Percentiles rank a stretch among this genome's conserved stretches.
These are phyloP conservation scores for Ormyrus pomaceus DNA, from an alignment of 2,888 invertebrate species.

Conservation along the genomic window DNA sequence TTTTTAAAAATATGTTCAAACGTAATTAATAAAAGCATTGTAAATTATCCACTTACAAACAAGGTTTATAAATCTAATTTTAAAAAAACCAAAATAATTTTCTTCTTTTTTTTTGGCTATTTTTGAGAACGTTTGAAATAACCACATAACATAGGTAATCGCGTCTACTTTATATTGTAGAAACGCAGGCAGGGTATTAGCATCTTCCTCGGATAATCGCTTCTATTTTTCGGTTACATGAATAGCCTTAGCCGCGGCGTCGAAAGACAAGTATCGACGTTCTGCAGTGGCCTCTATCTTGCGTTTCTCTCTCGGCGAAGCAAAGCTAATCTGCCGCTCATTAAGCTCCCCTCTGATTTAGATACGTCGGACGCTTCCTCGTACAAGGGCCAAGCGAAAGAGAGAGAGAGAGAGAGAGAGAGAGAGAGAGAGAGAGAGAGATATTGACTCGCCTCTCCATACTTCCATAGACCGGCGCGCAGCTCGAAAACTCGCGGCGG, in stretches of 20 bases:
- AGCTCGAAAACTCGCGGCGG: conserved; percentile 24
- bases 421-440: background rate
- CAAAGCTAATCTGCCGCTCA: conserved; percentile 63
- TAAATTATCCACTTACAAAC: no score
- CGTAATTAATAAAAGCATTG: no score
- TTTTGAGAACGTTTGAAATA: no score
- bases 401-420: background rate
- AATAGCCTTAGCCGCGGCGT: background rate
- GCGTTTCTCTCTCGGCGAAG: conserved; percentile 39
- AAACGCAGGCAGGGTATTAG: no score
- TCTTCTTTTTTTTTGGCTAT: no score
- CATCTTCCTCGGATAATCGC: no score
- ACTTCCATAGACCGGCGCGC: background rate
- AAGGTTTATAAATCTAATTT: no score
- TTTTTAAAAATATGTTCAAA: no score
- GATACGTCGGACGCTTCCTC: conserved; percentile 57
- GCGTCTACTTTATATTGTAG: no score
- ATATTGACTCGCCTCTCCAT: conserved; percentile 32
- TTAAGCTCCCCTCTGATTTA: conserved; percentile 62
- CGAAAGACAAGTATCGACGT: conserved; percentile 46
- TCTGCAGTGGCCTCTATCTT: background rate
- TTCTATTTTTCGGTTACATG: no score
- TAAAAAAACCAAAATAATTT: no score
- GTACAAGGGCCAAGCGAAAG: conserved; percentile 9
- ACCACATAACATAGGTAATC: no score